Evolutionary conservation across 2,113 vertebrate genomes (phyloP), one percentile per base, ranked within the genome.

Genomic region (Ptychochromis oligacanthus): DNA sequence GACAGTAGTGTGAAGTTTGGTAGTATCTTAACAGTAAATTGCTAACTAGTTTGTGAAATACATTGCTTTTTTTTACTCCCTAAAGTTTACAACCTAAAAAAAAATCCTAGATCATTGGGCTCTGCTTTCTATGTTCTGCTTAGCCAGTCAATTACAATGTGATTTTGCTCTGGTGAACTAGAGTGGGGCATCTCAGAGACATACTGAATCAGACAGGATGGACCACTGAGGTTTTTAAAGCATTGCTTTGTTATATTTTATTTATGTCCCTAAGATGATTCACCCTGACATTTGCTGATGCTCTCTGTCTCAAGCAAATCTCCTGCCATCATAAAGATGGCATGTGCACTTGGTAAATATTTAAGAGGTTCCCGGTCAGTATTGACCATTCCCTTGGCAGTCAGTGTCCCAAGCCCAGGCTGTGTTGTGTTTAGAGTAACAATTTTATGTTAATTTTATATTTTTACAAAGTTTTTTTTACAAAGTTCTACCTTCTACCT

Each of bases 201-300:
- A 14, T 80, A 91, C 64, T 70, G 67, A 90, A 65, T 80, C 82
- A 12, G 90, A 93, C 90, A 84, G 85, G 84, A 58, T 80, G 84
- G 75, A 58, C 87, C 55, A 18, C 57, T 18, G 86, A 83, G 84
- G 60, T 57, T 92, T 92, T 92, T 61, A 86, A 82, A 83, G 80
- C 70, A 72, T 82, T 80, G 82, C 90, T 80, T 87, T 85, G 40
- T 62, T 52, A 91, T 95, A 82, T 85, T 93, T 94, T 94, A 94
- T 93, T 94, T 81, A 95, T 93, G 90, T 36, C 56, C 70, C 70
- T 83, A 79, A 85, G 90, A 91, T 93, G 90, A 93, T 92, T 88
- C 82, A 61, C 83, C 75, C 62, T 88, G 94, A 93, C 92, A 91
- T 92, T 90, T 90, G 84, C 89, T 91, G 90, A 86, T 89, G 90